These are phyloP conservation scores for Agriopis leucophaearia DNA, from an alignment of 2,888 invertebrate species.

Conservation along the genomic window DNA sequence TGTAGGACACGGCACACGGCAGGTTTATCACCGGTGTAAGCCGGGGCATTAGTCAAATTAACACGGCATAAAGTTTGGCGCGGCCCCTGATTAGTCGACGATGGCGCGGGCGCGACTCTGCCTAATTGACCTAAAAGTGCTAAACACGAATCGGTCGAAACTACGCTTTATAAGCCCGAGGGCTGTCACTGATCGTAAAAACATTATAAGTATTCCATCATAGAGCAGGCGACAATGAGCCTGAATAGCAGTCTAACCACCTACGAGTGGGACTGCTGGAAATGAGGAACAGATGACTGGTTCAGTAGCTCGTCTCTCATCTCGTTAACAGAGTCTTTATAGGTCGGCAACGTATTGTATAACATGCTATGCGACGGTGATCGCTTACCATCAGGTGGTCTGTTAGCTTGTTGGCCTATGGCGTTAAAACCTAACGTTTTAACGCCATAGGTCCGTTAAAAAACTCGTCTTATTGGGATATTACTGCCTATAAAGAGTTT, in stretches of 20 bases:
- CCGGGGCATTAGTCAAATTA: slow-evolving; percentile 85
- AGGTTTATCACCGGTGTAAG: slow-evolving; percentile 75
- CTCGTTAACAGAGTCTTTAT: no score
- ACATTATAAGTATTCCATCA: not conserved
- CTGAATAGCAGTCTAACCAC: not conserved
- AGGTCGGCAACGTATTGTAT: no score
- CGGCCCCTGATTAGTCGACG: slow-evolving; percentile 80
- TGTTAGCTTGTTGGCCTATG: no score
- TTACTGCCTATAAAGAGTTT: no score
- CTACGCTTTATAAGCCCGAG: slow-evolving; percentile 72
- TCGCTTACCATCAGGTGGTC: no score
- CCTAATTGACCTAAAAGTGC: slow-evolving; percentile 86
- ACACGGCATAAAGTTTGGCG: slow-evolving; percentile 84
- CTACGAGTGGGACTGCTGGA: no score
- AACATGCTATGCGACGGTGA: no score
- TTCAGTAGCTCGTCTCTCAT: no score
- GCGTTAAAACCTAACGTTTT: no score
- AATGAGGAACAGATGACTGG: no score
- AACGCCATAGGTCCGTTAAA: no score
- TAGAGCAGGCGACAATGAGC: not conserved
- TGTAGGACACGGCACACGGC: slow-evolving; percentile 55
- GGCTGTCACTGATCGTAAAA: slow-evolving; percentile 60
- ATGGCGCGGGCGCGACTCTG: slow-evolving; percentile 78
- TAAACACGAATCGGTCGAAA: slow-evolving; percentile 84
- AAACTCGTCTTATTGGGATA: no score